Base-by-base conservation (phyloP, 2,888 invertebrate genomes). In the Pomacea canaliculata region DNA sequence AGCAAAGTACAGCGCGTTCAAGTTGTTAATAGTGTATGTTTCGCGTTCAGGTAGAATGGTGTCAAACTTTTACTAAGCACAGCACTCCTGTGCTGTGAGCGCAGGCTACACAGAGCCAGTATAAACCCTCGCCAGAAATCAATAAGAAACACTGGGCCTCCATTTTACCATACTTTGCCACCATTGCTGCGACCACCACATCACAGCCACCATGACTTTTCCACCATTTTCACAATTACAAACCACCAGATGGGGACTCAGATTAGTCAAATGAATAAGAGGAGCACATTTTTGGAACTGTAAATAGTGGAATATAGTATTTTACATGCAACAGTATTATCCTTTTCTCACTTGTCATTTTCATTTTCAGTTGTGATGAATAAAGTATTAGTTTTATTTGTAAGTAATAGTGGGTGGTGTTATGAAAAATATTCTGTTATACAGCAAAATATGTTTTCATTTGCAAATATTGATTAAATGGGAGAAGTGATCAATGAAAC, bases 141-240 rank as follows among this genome's bases (percentile, higher is more conserved):
- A 73, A 73, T 73, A 73, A 73, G 66, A 73, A 49, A 73, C 65
- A 73, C 73, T 65, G 66, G 56, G 73, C 73, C 68, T 74, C 73
- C 68, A 74, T 74, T 74, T 74, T 68, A 69, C 73, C 48, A 59
- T 69, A 62, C 66, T 74, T 68, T 74, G 68, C 69, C 62, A 69
- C 48, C 69, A 60, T 66, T 48, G 73, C 73, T 65, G 67, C 65
- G 37, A 46, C 67, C 65, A 73, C 67, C 23, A 27, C 56, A 51
- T 56, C 49, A 73, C 65, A 46, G 56, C 23, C 56, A 68, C 73
- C 66, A 67, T 56, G 60, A 37, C n/a, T 49, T n/a, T 48, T 49
- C 51, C 70, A 71, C 18, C 10, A 46, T 63, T 48, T 62, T 62
- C 46, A 71, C 23, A 37, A 19, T 8, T 37, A 27, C 37, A 48